Conservation (phyloP, 2,113 vertebrate species). For the Ibidorhyncha struthersii region DNA sequence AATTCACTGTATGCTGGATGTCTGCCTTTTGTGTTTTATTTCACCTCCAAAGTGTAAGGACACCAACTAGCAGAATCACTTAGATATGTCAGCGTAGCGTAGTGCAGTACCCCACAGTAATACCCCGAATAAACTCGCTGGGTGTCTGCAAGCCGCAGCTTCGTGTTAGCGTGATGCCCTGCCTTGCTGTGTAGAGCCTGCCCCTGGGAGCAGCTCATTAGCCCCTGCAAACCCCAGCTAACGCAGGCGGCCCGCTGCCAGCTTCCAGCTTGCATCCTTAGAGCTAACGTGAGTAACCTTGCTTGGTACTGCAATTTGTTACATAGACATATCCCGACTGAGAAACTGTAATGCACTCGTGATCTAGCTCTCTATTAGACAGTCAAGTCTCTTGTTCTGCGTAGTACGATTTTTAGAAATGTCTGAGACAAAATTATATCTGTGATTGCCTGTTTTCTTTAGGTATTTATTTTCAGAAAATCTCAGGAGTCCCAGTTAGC, state of each 20-base stretch:
- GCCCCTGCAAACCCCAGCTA: background rate
- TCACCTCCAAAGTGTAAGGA: background rate
- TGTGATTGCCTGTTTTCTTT: background rate
- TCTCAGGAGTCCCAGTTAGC: background rate
- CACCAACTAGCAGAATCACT: background rate
- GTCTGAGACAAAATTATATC: background rate
- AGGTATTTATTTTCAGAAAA: background rate
- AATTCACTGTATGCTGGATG: background rate
- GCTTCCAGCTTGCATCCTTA: background rate
- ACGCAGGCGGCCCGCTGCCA: background rate
- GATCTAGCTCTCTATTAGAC: background rate
- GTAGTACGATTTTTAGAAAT: background rate
- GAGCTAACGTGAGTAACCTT: background rate
- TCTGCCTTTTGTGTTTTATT: background rate
- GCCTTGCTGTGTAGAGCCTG: background rate
- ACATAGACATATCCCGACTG: background rate
- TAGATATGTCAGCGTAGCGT: fast-evolving
- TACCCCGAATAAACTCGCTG: background rate
- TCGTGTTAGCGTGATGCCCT: fast-evolving
- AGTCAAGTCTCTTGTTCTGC: background rate
- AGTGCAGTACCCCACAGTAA: background rate
- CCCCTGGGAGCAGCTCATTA: background rate
- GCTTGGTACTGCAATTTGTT: background rate
- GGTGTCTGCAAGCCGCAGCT: background rate
- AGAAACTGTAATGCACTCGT: background rate